Evolutionary conservation across 2,888 invertebrate genomes (phyloP).

Genomic region (Hydrotaea diabolus): DNA sequence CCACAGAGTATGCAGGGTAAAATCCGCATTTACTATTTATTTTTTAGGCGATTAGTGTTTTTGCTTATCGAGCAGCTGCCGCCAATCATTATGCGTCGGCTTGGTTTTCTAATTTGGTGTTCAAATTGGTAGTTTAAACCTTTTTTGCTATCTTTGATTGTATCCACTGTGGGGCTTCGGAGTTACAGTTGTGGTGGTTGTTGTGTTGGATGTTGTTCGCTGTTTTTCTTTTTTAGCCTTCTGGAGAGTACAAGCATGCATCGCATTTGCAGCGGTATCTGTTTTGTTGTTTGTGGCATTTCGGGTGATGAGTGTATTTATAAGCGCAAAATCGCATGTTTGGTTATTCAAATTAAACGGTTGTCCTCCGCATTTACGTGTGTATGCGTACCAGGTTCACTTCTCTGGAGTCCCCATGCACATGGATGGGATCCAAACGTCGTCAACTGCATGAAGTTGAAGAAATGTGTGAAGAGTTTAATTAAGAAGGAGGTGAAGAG

Average conservation of each 20-base stretch:
- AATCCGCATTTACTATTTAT: no score
- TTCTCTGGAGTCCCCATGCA: background rate
- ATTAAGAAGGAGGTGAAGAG: background rate
- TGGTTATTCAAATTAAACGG: constrained; percentile 70
- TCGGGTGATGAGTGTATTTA: constrained; percentile 63
- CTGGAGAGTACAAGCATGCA: background rate
- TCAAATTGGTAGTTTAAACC: no score
- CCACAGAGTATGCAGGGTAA: no score
- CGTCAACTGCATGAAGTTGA: background rate
- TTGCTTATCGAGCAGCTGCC: no score
- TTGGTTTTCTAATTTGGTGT: no score
- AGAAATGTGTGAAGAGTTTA: constrained; percentile 20
- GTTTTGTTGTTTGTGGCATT: background rate
- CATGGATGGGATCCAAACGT: no score
- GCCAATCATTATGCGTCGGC: no score
- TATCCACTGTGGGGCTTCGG: constrained; percentile 50
- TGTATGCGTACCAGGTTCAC: constrained; percentile 15
- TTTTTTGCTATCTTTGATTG: no score
- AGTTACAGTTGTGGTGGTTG: constrained; percentile 58
- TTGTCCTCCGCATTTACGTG: constrained; percentile 51
- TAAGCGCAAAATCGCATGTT: constrained; percentile 69
- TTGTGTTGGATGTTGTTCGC: constrained; percentile 56
- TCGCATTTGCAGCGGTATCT: constrained; percentile 20
- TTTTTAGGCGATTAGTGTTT: no score
- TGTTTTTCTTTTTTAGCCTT: constrained; percentile 23